Evolutionary conservation across 2,888 invertebrate species (phyloP).

Genomic region (Cacoxenus indagator): DNA sequence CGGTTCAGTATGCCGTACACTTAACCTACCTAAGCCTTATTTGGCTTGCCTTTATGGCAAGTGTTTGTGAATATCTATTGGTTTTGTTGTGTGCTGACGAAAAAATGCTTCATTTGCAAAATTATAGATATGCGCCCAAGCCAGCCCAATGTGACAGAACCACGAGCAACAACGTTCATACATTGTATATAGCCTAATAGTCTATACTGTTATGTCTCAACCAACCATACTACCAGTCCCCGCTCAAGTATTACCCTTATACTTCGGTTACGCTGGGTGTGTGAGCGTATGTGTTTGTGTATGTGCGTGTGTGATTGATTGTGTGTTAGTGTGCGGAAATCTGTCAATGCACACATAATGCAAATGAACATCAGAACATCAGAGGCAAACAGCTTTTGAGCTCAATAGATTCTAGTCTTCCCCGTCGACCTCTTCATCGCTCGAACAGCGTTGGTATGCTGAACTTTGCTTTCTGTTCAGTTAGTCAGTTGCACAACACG

Average conservation of each 20-base stretch:
- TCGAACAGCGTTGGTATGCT: conserved; percentile 3
- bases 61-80: conserved; percentile 27
- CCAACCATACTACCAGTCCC: not conserved
- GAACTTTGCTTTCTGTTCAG: too few relatives aligned
- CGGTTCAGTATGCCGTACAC: not conserved
- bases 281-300: not conserved
- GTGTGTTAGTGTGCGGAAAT: conserved; percentile 14
- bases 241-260: not conserved
- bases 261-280: not conserved
- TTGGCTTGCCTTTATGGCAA: not conserved
- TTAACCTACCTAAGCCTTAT: conserved; percentile 20
- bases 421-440: conserved; percentile 6
- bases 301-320: conserved; percentile 13
- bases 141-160: too few relatives aligned
- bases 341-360: conserved; percentile 31
- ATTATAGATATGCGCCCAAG: conserved; percentile 35
- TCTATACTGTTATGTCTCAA: not conserved
- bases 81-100: conserved; percentile 39
- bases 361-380: conserved; percentile 28
- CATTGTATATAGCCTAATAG: too few relatives aligned
- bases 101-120: conserved; percentile 60
- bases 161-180: too few relatives aligned
- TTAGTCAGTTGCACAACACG: too few relatives aligned
- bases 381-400: conserved; percentile 44
- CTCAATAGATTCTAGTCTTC: conserved; percentile 21